Evolutionary conservation across 2,113 vertebrate species (phyloP), one percentile per base, ranked within the genome.

Genomic region (Melanerpes formicivorus): DNA sequence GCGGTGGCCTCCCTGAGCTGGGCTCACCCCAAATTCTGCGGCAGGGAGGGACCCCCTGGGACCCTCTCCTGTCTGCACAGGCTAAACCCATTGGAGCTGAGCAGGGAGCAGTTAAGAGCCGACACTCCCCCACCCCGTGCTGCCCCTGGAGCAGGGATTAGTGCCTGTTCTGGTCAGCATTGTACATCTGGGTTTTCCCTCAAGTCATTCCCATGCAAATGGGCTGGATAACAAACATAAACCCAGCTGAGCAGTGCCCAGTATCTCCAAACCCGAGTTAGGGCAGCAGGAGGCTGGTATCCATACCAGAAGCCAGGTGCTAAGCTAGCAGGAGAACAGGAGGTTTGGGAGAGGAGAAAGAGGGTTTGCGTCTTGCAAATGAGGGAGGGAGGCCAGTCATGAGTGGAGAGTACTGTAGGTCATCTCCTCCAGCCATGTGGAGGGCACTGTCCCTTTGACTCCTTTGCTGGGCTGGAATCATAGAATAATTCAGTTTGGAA

Each of bases 181-280:
- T 60, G 67, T 94, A 74, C 69, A 62, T 64, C 76, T 93, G 87
- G 85, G 89, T 93, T 95, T 94, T 80, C 30, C 90, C 94, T 85
- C 80, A 96, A 93, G 91, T 92, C 90, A 90, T 88, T 66, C 66
- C 79, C 84, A 78, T 65, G 91, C 80, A 90, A 94, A 95, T 75
- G 65, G 2, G 2, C 32, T 23, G 94, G 73, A 80, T 78, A 93
- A 93, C 65, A 87, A 90, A 69, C 76, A 69, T 65, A 75, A 92
- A 69, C 73, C 87, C 90, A 78, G 89, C 89, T 92, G 87, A 96
- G 94, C 81, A 10, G 84, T 18, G 50, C 79, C 93, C 1, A 0
- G 65, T 1, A 1, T 88, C 90, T 92, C 95, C 82, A 62, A 95
- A 91, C 90, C 87, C 2, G 70, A 90, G 91, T 95, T 93, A 95